Conservation (phyloP, 1,140 invertebrate species). For the Geopemphigus sp. region DNA sequence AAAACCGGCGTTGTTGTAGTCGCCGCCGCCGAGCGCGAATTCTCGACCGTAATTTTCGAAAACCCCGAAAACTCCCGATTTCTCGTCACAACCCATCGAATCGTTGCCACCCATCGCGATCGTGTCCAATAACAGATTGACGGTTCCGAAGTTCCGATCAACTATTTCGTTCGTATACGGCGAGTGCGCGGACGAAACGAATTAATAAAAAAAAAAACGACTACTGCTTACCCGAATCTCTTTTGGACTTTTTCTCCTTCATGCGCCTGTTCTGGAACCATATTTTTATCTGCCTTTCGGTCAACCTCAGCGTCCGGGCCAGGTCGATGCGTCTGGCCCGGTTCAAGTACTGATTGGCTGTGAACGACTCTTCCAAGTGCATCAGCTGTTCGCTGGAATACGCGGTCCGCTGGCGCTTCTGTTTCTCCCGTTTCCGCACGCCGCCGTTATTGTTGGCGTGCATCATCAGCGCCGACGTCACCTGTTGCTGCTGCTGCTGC, state of each 20-base stretch:
- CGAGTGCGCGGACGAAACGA: too few species aligned
- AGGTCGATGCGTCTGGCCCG: conserved; percentile 95
- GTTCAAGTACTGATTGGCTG: conserved; percentile 97
- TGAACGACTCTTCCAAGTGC: conserved; percentile 96
- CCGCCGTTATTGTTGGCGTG: not conserved
- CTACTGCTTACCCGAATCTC: conserved; percentile 1
- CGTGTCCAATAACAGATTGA: too few species aligned
- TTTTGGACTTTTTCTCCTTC: conserved; percentile 68
- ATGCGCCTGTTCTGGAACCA: conserved; percentile 98
- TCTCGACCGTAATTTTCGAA: too few species aligned
- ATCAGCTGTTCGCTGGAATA: conserved; percentile 97
- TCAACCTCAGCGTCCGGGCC: conserved; percentile 91
- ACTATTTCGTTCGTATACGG: too few species aligned
- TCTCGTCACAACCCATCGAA: too few species aligned
- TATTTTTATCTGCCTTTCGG: conserved; percentile 97
- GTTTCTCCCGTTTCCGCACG: conserved; percentile 13
- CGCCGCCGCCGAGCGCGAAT: too few species aligned
- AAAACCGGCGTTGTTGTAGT: too few species aligned
- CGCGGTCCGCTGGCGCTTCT: conserved; percentile 55
- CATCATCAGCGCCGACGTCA: not conserved
- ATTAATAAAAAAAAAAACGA: too few species aligned
- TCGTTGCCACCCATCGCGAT: too few species aligned
- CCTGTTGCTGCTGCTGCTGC: not conserved
- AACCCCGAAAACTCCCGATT: too few species aligned
- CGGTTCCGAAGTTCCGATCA: too few species aligned